Evolutionary conservation across 1,140 invertebrate species (phyloP), one percentile per base, ranked within the genome.

Genomic region (Helicoverpa zea): DNA sequence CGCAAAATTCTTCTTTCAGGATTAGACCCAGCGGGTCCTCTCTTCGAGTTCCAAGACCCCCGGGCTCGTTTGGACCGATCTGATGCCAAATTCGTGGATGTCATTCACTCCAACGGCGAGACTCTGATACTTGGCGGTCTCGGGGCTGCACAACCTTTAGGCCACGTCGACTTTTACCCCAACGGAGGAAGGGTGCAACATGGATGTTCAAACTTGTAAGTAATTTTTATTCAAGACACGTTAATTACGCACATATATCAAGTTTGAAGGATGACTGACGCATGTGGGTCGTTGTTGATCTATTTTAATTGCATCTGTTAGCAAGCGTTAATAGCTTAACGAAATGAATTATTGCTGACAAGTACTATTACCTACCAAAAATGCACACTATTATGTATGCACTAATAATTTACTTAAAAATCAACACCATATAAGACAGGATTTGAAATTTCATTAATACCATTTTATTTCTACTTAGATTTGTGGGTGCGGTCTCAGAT

Each of bases 91-190:
- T 99, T 99, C 91, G 98, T 99, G 0, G 99, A 99, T 90, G 98
- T 99, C 0, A 99, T 99, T 61, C 98, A 99, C 90, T 98, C 98
- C 13, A 99, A 99, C 91, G 98, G 98, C 0, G 98, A 98, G 88
- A 98, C 98, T 81, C 94, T 99, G 1, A 97, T 98, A 47, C 94
- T 98, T 56, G 98, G 98, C 0, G 98, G 98, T 0, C 90, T 98
- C 12, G 98, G 98, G 3, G 97, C 97, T 0, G 97, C 97, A 94
- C 97, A 98, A 90, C 97, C 98, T 0, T 97, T 98, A 96, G 98
- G 97, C 0, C 97, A 99, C 88, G 98, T 98, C 0, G 98, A 99
- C 91, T 99, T 98, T 89, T 98, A 98, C 89, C 98, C 98, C 0
- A 99, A 99, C 86, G 98, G 98, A 0, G 98, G 98, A 0, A 95